phyloP scores from a whole-genome alignment of 1,140 invertebrate genomes.

The Drosophila sucinea region DNA sequence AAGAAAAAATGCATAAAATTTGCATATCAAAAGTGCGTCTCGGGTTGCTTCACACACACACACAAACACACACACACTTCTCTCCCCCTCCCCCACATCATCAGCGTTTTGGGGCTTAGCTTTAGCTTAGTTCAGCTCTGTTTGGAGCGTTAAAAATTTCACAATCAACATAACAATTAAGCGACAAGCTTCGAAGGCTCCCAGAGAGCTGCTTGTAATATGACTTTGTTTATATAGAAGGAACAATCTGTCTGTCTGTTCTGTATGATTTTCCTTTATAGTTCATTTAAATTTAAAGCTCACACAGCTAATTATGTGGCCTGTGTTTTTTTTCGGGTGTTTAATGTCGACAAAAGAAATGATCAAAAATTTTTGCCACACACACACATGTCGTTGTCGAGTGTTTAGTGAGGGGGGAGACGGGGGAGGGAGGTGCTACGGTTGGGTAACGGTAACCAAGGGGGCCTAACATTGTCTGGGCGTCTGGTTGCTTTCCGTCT shows the following conservation, averaged over 20 bases:
- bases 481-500: conserved; percentile 25
- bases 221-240: conserved; percentile 8
- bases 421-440: background rate
- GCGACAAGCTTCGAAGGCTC: conserved; percentile 14
- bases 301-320: conserved; percentile 66
- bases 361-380: conserved; percentile 39
- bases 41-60: conserved; percentile 26
- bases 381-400: conserved; percentile 28
- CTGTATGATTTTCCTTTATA: conserved; percentile 29
- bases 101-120: conserved; percentile 54
- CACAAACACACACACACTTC: no score
- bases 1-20: conserved; percentile 66
- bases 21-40: conserved; percentile 80
- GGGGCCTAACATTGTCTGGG: conserved; percentile 54
- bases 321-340: conserved; percentile 43
- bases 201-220: conserved; percentile 17
- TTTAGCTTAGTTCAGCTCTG: conserved; percentile 37
- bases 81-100: conserved; percentile 4
- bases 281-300: conserved; percentile 66
- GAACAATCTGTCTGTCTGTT: background rate
- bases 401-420: background rate
- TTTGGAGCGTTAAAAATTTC: conserved; percentile 58
- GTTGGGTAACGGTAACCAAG: conserved; percentile 6
- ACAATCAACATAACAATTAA: conserved; percentile 81
- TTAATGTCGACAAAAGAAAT: conserved; percentile 59